A percentile compares a stretch with the other conserved stretches of the same genome.
These are phyloP conservation scores for Chondrosia reniformis DNA, from an alignment of 37 sponge, comb jelly and placozoan species.

Conservation along the genomic window DNA sequence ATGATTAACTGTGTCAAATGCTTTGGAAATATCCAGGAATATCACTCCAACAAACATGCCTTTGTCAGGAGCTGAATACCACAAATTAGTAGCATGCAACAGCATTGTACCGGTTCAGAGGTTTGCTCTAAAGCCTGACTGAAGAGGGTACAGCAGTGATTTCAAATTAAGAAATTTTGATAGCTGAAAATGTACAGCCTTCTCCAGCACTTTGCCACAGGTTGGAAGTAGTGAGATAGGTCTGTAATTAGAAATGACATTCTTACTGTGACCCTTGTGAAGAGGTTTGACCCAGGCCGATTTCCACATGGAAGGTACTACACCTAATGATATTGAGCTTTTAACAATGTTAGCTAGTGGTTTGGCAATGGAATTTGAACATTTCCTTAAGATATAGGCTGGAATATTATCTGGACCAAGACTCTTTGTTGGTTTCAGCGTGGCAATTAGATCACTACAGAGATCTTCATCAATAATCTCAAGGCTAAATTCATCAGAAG, in stretches of 20 bases:
- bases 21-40: background rate
- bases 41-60: background rate
- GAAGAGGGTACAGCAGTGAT: background rate
- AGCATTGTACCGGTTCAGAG: background rate
- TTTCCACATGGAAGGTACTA: background rate
- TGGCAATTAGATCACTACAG: background rate
- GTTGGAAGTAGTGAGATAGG: background rate
- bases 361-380: background rate
- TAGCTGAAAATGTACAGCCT: background rate
- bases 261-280: background rate
- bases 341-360: background rate
- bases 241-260: background rate
- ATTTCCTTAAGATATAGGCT: background rate
- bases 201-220: background rate
- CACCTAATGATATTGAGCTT: background rate
- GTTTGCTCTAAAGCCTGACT: background rate
- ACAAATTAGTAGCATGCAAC: background rate
- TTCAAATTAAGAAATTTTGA: background rate
- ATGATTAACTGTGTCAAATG: conserved; percentile 6
- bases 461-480: background rate
- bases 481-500: no score
- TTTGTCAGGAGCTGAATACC: background rate
- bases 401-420: background rate
- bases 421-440: background rate
- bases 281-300: background rate